Conservation (phyloP, 2,113 vertebrate species). For the Dromas ardeola region DNA sequence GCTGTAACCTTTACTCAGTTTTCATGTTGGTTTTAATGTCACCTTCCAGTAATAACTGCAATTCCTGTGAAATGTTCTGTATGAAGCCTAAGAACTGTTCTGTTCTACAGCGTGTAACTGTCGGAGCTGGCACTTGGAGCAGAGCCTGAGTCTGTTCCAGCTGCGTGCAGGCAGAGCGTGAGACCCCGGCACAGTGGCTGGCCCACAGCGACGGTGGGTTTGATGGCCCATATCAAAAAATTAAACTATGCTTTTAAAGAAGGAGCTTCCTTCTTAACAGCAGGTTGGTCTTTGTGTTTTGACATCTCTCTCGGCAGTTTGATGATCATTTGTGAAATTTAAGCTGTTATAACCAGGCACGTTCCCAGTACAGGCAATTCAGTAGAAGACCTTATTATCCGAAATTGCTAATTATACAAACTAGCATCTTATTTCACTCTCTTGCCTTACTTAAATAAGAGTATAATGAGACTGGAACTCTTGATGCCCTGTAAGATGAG, state of each 20-base stretch:
- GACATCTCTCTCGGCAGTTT: not conserved
- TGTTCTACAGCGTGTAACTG: not conserved
- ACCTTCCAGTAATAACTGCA: not conserved
- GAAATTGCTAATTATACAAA: not conserved
- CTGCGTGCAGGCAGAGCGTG: fast-evolving
- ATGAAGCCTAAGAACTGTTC: not conserved
- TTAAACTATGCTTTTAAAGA: not conserved
- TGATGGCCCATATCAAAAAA: not conserved
- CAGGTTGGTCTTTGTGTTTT: not conserved
- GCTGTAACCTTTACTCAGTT: not conserved
- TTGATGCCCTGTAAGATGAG: not conserved
- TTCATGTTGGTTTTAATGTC: slow-evolving; percentile 8
- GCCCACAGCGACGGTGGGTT: not conserved
- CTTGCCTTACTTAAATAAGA: not conserved
- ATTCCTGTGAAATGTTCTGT: not conserved
- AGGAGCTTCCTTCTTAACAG: not conserved
- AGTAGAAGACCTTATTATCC: not conserved
- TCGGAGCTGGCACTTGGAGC: not conserved
- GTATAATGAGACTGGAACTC: not conserved
- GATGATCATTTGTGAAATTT: not conserved
- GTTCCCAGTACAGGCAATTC: not conserved
- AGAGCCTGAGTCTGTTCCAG: fast-evolving
- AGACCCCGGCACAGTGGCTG: not conserved
- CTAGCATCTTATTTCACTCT: not conserved
- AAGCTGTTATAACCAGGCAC: not conserved